Conservation (phyloP, 1,140 invertebrate species). For the Aphelenchoides fujianensis region DNA sequence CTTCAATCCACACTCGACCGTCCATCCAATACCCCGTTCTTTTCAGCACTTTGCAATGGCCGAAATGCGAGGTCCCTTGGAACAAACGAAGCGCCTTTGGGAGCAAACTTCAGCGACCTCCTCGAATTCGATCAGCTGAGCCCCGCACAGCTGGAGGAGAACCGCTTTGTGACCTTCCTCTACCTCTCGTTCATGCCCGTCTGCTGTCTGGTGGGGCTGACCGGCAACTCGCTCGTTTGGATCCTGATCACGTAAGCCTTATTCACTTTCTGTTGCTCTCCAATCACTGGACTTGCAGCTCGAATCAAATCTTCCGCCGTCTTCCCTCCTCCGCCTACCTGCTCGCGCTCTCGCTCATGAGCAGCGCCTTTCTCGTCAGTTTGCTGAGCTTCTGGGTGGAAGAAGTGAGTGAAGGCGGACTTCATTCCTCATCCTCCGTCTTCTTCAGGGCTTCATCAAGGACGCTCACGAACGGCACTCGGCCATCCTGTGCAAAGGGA, state of each 20-base stretch:
- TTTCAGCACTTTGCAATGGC: background rate
- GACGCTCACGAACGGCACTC: slow-evolving; percentile 47
- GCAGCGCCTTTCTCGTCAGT: slow-evolving; percentile 53
- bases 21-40: background rate
- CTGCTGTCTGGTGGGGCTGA: slow-evolving; percentile 48
- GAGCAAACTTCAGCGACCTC: background rate
- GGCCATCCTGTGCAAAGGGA: slow-evolving; percentile 45
- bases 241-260: slow-evolving; percentile 47
- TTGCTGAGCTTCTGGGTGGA: slow-evolving; percentile 58
- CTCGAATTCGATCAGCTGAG: background rate
- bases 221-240: slow-evolving; percentile 54
- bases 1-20: too few species aligned
- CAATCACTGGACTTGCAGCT: slow-evolving; percentile 32
- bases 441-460: slow-evolving; percentile 51
- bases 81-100: background rate
- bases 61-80: background rate
- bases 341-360: slow-evolving; percentile 46
- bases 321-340: slow-evolving; percentile 55
- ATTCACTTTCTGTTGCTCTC: slow-evolving; percentile 4
- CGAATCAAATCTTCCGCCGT: slow-evolving; percentile 52
- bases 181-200: slow-evolving; percentile 56
- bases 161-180: slow-evolving; percentile 17
- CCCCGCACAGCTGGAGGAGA: background rate
- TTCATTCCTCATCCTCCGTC: slow-evolving; percentile 21
- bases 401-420: slow-evolving; percentile 37